Conservation (phyloP, 2,113 vertebrate genomes). For the Pagrus major region DNA sequence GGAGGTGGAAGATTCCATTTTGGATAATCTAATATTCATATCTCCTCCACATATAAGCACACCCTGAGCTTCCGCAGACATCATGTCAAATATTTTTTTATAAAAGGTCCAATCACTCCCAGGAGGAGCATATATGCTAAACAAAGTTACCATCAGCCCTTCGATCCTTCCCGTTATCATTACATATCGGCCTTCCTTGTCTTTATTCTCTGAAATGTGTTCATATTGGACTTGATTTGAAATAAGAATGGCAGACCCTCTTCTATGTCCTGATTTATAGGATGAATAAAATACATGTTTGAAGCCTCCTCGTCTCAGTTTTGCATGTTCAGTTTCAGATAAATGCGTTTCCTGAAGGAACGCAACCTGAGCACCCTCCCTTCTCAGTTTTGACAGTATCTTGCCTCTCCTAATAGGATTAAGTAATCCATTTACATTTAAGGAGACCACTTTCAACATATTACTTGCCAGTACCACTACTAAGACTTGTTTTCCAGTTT, state of each 20-base stretch:
- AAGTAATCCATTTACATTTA: background rate
- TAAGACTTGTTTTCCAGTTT: background rate
- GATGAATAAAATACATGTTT: no score
- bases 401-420: background rate
- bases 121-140: background rate
- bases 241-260: no score
- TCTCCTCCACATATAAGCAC: background rate
- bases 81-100: background rate
- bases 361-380: background rate
- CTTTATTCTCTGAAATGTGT: no score
- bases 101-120: background rate
- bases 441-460: background rate
- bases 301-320: no score
- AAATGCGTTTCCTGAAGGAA: background rate
- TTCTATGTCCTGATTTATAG: background rate
- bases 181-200: no score
- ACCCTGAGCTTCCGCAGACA: background rate
- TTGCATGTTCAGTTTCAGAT: background rate
- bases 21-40: background rate
- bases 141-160: background rate
- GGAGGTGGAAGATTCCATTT: background rate
- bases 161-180: background rate
- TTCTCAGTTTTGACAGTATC: background rate
- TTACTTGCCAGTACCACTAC: background rate
- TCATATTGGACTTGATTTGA: no score